Conservation (phyloP, 37 sponge, comb jelly and placozoan genomes). For the Oscarella lobularis region DNA sequence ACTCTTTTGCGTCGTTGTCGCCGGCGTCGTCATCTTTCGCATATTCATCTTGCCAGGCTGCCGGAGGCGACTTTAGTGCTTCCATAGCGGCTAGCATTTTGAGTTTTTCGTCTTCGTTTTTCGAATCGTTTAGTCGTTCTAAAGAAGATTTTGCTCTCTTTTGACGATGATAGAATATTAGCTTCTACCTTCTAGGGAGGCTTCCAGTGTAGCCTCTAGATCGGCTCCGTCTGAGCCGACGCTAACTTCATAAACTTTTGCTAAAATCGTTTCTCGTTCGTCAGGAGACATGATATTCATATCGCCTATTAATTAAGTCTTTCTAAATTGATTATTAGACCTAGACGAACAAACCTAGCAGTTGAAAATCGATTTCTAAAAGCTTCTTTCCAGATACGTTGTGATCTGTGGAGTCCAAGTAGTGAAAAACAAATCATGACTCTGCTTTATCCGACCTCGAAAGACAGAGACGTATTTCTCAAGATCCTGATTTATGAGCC, state of each 20-base stretch:
- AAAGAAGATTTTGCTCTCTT: too few species aligned
- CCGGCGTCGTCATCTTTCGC: too few species aligned
- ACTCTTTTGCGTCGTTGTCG: too few species aligned
- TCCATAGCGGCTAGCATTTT: neutral
- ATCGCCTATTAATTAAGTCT: neutral
- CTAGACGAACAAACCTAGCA: neutral
- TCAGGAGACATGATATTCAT: neutral
- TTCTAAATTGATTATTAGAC: too few species aligned
- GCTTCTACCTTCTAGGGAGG: neutral
- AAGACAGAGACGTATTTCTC: too few species aligned
- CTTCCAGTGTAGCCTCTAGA: neutral
- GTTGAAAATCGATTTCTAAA: neutral
- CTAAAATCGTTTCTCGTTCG: neutral
- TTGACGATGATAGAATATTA: too few species aligned
- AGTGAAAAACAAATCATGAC: too few species aligned
- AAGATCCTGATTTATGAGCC: too few species aligned
- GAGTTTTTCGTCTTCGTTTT: neutral
- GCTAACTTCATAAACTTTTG: neutral
- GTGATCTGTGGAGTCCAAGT: neutral
- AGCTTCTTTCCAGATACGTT: neutral
- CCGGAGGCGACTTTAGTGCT: neutral
- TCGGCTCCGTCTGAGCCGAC: neutral
- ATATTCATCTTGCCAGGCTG: too few species aligned
- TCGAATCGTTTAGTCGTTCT: neutral
- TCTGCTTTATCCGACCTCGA: too few species aligned